A percentile compares a stretch with the other conserved stretches of the same genome.
Conservation (phyloP, 2,797 vertebrate genomes). For the Thalassophryne amazonica region DNA sequence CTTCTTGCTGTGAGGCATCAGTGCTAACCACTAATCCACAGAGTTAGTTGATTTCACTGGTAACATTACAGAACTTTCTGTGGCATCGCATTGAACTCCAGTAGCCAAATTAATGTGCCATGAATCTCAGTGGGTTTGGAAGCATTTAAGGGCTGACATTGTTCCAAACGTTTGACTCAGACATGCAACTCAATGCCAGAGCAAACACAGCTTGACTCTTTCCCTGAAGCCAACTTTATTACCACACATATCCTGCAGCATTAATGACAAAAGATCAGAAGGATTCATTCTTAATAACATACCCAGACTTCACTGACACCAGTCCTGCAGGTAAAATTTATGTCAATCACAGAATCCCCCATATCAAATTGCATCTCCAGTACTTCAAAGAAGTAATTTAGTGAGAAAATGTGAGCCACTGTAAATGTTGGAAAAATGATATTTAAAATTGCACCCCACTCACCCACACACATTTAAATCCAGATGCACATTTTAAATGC, state of each 20-base stretch:
- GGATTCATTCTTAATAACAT: constrained; percentile 59
- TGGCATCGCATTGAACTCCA: background rate
- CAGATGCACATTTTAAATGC: constrained; percentile 13
- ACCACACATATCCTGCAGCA: constrained; percentile 41
- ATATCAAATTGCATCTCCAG: constrained; percentile 54
- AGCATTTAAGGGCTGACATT: constrained; percentile 23
- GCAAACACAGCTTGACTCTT: constrained; percentile 36
- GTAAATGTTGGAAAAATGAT: constrained; percentile 23
- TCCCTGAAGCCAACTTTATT: constrained; percentile 52
- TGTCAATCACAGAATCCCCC: constrained; percentile 43
- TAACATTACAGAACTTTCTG: constrained; percentile 3
- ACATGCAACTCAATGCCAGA: constrained; percentile 49
- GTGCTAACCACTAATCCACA: no score
- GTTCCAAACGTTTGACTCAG: constrained; percentile 18
- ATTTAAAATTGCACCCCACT: constrained; percentile 21
- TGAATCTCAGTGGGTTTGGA: constrained; percentile 36
- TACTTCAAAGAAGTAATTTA: constrained; percentile 52
- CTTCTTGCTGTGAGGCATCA: no score
- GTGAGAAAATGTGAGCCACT: constrained; percentile 28
- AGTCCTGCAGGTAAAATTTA: constrained; percentile 41
- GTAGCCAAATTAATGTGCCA: constrained; percentile 29
- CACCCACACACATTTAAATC: constrained; percentile 2
- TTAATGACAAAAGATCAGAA: constrained; percentile 56
- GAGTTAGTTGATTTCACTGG: constrained; percentile 8
- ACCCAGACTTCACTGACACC: constrained; percentile 42